These are phyloP conservation scores for Peromyscus californicus DNA, from an alignment of 2,113 vertebrate genomes.

Conservation along the genomic window DNA sequence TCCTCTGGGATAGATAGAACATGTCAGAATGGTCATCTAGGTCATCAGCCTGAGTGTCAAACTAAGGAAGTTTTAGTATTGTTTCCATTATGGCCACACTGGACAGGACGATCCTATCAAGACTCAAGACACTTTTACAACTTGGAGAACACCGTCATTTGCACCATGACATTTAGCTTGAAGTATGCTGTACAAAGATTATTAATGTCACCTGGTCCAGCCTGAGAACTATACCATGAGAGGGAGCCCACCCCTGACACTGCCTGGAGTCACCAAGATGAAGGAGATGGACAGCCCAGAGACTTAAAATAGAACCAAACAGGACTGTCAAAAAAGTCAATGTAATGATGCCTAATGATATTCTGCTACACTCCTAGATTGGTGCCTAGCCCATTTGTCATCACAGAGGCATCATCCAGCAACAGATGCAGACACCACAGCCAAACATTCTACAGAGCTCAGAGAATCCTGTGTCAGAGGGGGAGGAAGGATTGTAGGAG, in stretches of 20 bases:
- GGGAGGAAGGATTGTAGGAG: background rate
- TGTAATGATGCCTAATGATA: background rate
- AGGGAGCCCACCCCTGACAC: no score
- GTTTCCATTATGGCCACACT: no score
- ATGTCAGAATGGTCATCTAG: fast-evolving
- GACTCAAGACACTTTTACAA: background rate
- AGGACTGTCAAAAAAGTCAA: background rate
- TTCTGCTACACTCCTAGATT: background rate
- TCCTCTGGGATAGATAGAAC: background rate
- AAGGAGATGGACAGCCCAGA: background rate
- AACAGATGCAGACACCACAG: background rate
- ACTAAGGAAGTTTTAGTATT: background rate
- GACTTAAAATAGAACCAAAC: background rate
- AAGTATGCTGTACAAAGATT: fast-evolving
- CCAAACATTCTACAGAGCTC: background rate
- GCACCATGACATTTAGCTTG: background rate
- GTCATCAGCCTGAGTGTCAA: background rate
- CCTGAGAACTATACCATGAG: no score
- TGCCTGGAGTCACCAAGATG: background rate
- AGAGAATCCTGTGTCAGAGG: background rate
- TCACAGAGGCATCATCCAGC: background rate
- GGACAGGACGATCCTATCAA: background rate
- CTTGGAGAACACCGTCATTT: background rate
- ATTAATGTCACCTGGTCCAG: background rate
- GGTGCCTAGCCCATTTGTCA: background rate